phyloP scores from a whole-genome alignment of 2,888 invertebrate species.

The Drosophila flavopinicola region DNA sequence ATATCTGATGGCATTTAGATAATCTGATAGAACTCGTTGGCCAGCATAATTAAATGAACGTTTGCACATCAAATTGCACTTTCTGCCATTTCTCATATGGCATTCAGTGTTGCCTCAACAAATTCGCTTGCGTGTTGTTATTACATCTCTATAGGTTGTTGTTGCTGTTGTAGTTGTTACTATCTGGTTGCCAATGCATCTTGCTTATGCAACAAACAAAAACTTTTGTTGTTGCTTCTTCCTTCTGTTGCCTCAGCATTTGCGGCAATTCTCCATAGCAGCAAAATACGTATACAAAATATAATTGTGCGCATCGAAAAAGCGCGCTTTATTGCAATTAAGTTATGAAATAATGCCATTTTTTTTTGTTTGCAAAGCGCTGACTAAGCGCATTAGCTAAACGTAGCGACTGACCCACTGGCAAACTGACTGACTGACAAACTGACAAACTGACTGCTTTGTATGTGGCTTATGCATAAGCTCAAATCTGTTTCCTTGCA shows the following conservation, averaged over 20 bases:
- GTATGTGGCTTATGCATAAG: too few species aligned
- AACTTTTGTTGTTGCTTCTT: slow-evolving; percentile 38
- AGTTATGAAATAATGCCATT: slow-evolving; percentile 63
- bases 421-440: slow-evolving; percentile 18
- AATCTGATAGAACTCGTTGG: slow-evolving; percentile 12
- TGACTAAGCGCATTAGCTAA: slow-evolving; percentile 68
- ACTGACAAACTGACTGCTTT: not conserved
- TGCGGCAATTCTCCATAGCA: slow-evolving; percentile 36
- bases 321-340: slow-evolving; percentile 54
- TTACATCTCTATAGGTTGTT: slow-evolving; percentile 5
- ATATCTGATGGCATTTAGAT: slow-evolving; percentile 2
- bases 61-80: slow-evolving; percentile 36
- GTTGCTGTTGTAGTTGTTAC: slow-evolving; percentile 19
- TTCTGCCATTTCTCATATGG: not conserved
- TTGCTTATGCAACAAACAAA: slow-evolving; percentile 61
- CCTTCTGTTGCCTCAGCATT: slow-evolving; percentile 21
- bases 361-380: slow-evolving; percentile 47
- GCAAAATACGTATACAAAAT: too few species aligned
- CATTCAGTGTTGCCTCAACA: slow-evolving; percentile 16
- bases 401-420: slow-evolving; percentile 43
- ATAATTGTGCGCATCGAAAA: slow-evolving; percentile 31
- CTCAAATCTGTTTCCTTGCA: slow-evolving; percentile 11
- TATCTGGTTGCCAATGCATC: slow-evolving; percentile 26
- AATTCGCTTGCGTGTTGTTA: slow-evolving; percentile 47
- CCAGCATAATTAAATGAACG: slow-evolving; percentile 25